Evolutionary conservation across 2,797 vertebrate species (phyloP).

Genomic region (Diceros bicornis): DNA sequence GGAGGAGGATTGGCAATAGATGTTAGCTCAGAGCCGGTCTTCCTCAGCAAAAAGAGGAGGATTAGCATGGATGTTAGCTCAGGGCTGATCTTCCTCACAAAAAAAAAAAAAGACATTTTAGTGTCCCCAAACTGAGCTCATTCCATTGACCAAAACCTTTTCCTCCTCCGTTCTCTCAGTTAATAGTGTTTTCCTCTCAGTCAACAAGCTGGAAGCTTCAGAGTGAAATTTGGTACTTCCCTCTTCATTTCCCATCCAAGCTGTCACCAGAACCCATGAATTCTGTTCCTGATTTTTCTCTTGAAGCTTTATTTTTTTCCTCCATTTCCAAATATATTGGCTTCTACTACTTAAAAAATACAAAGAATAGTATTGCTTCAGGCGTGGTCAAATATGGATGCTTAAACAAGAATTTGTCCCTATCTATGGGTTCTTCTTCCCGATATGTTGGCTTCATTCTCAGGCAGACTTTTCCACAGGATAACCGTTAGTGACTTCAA

Average conservation of each 20-base stretch:
- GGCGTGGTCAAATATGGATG: not conserved
- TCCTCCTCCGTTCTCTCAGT: not conserved
- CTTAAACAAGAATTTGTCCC: conserved; percentile 36
- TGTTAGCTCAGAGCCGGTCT: no score
- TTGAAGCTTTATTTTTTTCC: conserved; percentile 14
- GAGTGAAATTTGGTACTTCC: conserved; percentile 55
- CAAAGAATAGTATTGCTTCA: not conserved
- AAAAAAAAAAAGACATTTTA: not conserved
- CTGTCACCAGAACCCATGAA: not conserved
- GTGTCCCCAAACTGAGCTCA: not conserved
- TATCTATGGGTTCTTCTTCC: not conserved
- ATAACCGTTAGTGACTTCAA: not conserved
- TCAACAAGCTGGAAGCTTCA: conserved; percentile 28
- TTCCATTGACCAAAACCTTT: not conserved
- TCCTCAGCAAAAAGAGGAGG: no score
- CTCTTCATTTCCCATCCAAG: not conserved
- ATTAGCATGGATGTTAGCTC: no score
- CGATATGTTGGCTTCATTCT: not conserved
- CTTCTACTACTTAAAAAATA: conserved; percentile 19
- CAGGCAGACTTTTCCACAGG: not conserved
- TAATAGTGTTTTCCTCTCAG: conserved; percentile 49
- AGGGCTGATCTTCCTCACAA: no score
- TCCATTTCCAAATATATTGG: conserved; percentile 36
- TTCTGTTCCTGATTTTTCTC: conserved; percentile 63
- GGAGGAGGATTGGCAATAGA: no score